A percentile compares a stretch with the other conserved stretches of the same genome.
Conservation (phyloP, 1,140 invertebrate genomes). For the Subanguina moxae region DNA sequence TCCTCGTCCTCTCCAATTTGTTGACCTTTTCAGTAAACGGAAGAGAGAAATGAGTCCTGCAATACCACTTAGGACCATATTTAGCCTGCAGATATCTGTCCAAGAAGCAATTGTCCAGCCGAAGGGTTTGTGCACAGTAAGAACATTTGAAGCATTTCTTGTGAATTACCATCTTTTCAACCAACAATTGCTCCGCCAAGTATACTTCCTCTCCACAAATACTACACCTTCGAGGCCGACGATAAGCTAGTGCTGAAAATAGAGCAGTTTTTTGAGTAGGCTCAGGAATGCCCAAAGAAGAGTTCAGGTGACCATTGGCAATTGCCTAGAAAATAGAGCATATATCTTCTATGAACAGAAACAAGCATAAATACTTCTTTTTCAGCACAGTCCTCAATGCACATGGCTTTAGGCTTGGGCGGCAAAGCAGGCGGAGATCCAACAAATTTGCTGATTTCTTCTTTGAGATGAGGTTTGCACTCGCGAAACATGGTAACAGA, state of each 20-base stretch:
- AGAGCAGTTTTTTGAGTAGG: too few relatives aligned
- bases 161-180: conserved; percentile 22
- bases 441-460: not conserved
- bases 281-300: too few relatives aligned
- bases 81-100: conserved; percentile 6
- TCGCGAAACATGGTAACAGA: not conserved
- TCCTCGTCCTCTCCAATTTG: not conserved
- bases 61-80: conserved; percentile 16
- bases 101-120: conserved; percentile 14
- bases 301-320: too few relatives aligned
- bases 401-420: not conserved
- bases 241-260: not conserved
- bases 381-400: not conserved
- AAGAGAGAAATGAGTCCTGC: conserved; percentile 1
- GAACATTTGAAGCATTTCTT: conserved; percentile 19
- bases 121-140: conserved; percentile 12
- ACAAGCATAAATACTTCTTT: not conserved
- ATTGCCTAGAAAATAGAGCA: not conserved
- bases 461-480: not conserved
- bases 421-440: conserved; percentile 5
- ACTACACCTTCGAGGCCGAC: not conserved
- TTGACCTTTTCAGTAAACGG: conserved; percentile 15
- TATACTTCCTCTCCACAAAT: conserved; percentile 10
- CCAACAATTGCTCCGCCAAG: conserved; percentile 15
- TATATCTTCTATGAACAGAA: not conserved